Conservation (phyloP, 2,888 invertebrate genomes). For the Cephonodes hylas region DNA sequence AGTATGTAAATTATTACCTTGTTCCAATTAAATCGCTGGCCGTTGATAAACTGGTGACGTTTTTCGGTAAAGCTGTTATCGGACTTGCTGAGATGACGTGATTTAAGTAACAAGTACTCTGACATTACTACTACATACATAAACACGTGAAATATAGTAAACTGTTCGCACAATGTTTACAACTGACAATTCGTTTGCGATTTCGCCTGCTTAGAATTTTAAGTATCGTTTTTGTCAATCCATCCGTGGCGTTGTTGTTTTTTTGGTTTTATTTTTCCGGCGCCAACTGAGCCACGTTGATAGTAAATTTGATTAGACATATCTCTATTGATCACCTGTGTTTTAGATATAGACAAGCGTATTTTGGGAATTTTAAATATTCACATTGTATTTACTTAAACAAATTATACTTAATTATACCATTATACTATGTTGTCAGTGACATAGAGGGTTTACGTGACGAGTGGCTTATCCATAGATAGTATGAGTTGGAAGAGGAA, state of each 20-base stretch:
- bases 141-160: not conserved
- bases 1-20: slow-evolving; percentile 58
- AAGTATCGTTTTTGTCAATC: not conserved
- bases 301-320: not conserved
- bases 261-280: not conserved
- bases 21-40: slow-evolving; percentile 51
- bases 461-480: not conserved
- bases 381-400: no score
- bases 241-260: not conserved
- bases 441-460: not conserved
- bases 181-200: not conserved
- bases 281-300: not conserved
- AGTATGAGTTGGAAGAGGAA: not conserved
- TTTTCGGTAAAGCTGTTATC: slow-evolving; percentile 38
- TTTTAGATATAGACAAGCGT: not conserved
- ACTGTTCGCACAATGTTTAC: not conserved
- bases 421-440: not conserved
- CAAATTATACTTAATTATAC: no score
- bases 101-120: slow-evolving; percentile 11
- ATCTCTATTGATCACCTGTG: not conserved
- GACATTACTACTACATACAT: not conserved
- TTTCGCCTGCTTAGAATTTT: not conserved
- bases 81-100: slow-evolving; percentile 26
- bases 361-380: not conserved
- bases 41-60: slow-evolving; percentile 40